These are phyloP conservation scores for Onychostoma macrolepis DNA, from an alignment of 2,113 vertebrate genomes.

Conservation along the genomic window DNA sequence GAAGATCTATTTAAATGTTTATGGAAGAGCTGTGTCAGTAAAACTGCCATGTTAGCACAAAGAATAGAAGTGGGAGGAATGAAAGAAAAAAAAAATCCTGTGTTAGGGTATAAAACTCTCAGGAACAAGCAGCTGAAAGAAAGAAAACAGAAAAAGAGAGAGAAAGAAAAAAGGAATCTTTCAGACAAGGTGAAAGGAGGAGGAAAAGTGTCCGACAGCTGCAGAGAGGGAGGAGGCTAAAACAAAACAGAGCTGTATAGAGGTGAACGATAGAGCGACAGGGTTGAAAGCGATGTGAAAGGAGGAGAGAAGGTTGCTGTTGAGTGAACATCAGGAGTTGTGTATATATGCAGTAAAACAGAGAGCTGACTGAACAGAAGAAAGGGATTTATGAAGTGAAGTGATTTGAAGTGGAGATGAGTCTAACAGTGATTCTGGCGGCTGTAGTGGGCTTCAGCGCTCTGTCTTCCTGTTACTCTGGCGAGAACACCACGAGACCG, in stretches of 20 bases:
- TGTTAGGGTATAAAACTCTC: conserved; percentile 54
- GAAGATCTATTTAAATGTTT: not conserved
- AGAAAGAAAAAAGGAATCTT: conserved; percentile 22
- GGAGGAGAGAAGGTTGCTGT: conserved; percentile 9
- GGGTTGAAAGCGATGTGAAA: conserved; percentile 28
- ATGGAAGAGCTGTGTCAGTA: conserved; percentile 37
- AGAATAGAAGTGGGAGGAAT: conserved; percentile 73
- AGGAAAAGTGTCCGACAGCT: conserved; percentile 12
- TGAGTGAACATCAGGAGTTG: conserved; percentile 6
- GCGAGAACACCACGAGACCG: conserved; percentile 42
- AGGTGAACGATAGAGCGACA: conserved; percentile 36
- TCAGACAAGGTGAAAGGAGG: conserved; percentile 25
- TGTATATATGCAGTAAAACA: not conserved
- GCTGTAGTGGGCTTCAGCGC: conserved; percentile 66
- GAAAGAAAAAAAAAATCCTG: conserved; percentile 54
- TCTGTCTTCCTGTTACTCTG: conserved; percentile 59
- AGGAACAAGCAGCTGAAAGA: conserved; percentile 26
- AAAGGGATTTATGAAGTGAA: conserved; percentile 2
- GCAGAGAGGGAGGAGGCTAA: conserved; percentile 31
- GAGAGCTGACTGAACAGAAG: conserved; percentile 32
- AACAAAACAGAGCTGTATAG: conserved; percentile 29
- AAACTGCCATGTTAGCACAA: conserved; percentile 61
- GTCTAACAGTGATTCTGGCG: conserved; percentile 63
- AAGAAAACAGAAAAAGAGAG: conserved; percentile 33
- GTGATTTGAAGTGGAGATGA: conserved; percentile 67